Base-by-base conservation (phyloP, 1,140 invertebrate genomes). In the Lepidurus apus region DNA sequence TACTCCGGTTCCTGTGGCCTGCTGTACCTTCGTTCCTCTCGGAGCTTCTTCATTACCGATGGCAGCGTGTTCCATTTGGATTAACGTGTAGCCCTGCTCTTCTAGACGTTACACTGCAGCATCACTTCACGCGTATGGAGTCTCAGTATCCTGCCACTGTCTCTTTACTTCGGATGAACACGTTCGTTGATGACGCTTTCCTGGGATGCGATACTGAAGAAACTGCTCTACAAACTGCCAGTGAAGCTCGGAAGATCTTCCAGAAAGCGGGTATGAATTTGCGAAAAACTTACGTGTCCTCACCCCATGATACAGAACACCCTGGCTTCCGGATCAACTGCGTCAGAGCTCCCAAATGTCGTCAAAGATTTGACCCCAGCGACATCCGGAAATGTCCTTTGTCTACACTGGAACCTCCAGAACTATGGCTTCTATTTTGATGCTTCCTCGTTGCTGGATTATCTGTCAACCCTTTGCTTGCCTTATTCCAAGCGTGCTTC, bases 171-270 rank as follows among this genome's bases (percentile, higher is more conserved):
- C n/a, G 24, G 42, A 11, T 42, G 5, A 43, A 43, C 9, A 42
- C 85, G 78, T 88, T 87, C 79, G 83, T 87, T 4, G 86, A 88
- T 79, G 86, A 88, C 81, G 77, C 85, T n/a, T 77, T 87, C 1
- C 82, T 83, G 21, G 85, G 85, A 34, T 81, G 81, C 9, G 79
- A 79, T 42, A 43, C 24, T 65, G 34, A 43, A 76, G 78, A 82
- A 73, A 80, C 82, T 53, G 76, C 81, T 21, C 42, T 81, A 2
- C 17, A 74, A 2, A 82, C 83, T 45, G 81, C 80, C 7, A 10
- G 74, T 4, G 76, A 74, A 43, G 47, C 81, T 24, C 80, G 53
- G n/a, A 75, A 43, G 43, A 73, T 83, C 0, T 81, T 84, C 79
- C 44, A 26, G 8, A 21, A 77, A 11, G 83, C 80, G 4, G 76